Base-by-base conservation (phyloP, 1,140 invertebrate species). In the Pseudomyrmex sp. region DNA sequence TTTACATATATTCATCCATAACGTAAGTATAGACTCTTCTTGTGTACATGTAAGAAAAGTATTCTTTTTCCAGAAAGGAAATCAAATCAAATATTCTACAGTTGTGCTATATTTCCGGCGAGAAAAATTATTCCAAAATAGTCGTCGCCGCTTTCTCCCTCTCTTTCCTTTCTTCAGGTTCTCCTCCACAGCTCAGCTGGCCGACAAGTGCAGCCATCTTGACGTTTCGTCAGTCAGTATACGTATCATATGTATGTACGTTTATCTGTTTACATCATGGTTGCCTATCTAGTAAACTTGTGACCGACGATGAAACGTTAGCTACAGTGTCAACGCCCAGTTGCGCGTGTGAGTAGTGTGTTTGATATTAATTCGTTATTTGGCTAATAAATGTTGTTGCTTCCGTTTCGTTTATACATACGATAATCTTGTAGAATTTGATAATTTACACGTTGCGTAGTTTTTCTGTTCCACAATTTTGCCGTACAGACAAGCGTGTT, bases 301-400 rank as follows among this genome's bases (percentile, higher is more conserved):
- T 76, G 73, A 72, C 84, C 88, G 84, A 88, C 87, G 75, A 62
- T 88, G 76, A 80, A 89, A 73, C 70, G 86, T 85, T 59, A 18
- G 69, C 35, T 35, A 35, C 54, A 77, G 86, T 89, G 92, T 92
- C 91, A 91, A 93, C 92, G 92, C 92, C 92, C 92, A 92, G 90
- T 93, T 92, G 75, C 87, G 91, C 58, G 92, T 92, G 91, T 35
- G 35, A 35, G 35, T 35, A 92, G 90, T 92, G 80, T 90, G 84
- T 73, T 91, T 88, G 84, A 87, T 83, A 89, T 86, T 82, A 59
- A 48, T 68, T 65, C 35, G 75, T 85, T 85, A 72, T 74, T 69
- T 48, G 83, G 83, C 84, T 44, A 9, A 63, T 5, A n/a, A 20
- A 62, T 35, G 7, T 35, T 35, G n/a, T 18, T 54, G 44, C 48